These are phyloP conservation scores for Lucifuga dentata DNA, from an alignment of 2,113 vertebrate species.

Conservation along the genomic window DNA sequence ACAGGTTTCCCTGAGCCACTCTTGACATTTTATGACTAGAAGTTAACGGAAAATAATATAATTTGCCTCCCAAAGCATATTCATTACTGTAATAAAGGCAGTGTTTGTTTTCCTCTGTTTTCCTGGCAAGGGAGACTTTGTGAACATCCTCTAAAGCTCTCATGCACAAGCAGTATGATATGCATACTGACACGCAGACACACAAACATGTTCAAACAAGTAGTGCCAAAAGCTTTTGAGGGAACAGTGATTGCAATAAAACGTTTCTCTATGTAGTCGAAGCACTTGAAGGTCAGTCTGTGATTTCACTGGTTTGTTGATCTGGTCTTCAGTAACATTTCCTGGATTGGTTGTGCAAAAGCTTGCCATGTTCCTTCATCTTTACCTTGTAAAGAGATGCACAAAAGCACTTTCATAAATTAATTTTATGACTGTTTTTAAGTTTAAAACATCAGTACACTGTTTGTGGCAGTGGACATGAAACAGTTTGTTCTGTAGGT, in stretches of 20 bases:
- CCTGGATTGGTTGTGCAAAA: slow-evolving; percentile 6
- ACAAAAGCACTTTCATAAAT: slow-evolving; percentile 8
- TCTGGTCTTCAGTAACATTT: slow-evolving; percentile 19
- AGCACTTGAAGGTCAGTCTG: slow-evolving; percentile 40
- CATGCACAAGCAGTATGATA: slow-evolving; percentile 21
- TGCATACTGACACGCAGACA: slow-evolving; percentile 39
- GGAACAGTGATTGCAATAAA: no score
- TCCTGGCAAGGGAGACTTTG: slow-evolving; percentile 43
- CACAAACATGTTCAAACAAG: slow-evolving; percentile 24
- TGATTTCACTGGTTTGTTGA: slow-evolving; percentile 2
- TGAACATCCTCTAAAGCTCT: slow-evolving; percentile 48
- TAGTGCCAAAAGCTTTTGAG: slow-evolving; percentile 36
- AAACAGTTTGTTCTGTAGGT: slow-evolving; percentile 32
- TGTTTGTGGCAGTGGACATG: slow-evolving; percentile 10
- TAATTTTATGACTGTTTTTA: slow-evolving; percentile 39
- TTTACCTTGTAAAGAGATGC: slow-evolving; percentile 16
- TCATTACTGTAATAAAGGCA: slow-evolving; percentile 70
- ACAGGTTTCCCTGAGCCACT: slow-evolving; percentile 71
- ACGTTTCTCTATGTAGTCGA: slow-evolving; percentile 16
- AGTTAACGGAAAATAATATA: slow-evolving; percentile 68
- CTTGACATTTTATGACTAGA: slow-evolving; percentile 59
- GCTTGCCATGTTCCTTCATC: neutral
- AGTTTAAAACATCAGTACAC: slow-evolving; percentile 28
- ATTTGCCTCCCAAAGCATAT: slow-evolving; percentile 67
- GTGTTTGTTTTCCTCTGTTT: slow-evolving; percentile 69